Percentiles rank a stretch among this genome's conserved stretches.
Conservation (phyloP, 2,888 invertebrate species). For the Anticlea derivata region DNA sequence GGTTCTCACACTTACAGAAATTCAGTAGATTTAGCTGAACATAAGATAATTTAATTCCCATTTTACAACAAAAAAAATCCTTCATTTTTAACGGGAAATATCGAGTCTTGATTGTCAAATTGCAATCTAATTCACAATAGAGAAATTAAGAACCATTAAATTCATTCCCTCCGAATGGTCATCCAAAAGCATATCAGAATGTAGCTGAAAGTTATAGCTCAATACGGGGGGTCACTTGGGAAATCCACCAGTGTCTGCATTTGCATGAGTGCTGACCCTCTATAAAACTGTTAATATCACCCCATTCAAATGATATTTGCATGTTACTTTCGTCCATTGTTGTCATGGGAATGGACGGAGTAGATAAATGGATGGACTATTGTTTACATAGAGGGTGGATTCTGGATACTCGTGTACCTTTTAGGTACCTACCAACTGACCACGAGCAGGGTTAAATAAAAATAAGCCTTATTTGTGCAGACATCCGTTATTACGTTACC, state of each 20-base stretch:
- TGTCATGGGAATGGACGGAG: slow-evolving; percentile 68
- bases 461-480: background rate
- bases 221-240: slow-evolving; percentile 68
- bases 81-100: background rate
- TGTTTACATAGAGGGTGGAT: slow-evolving; percentile 29
- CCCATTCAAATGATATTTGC: slow-evolving; percentile 73
- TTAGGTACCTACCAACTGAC: slow-evolving; percentile 7
- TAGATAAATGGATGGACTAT: slow-evolving; percentile 22
- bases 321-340: slow-evolving; percentile 78
- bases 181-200: slow-evolving; percentile 33
- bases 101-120: slow-evolving; percentile 5
- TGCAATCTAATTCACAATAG: slow-evolving; percentile 17
- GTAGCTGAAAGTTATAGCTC: slow-evolving; percentile 55
- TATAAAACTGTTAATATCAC: slow-evolving; percentile 58
- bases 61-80: no score
- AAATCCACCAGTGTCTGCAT: slow-evolving; percentile 68
- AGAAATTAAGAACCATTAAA: slow-evolving; percentile 21
- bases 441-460: background rate
- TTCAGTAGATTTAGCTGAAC: no score
- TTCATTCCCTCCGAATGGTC: slow-evolving; percentile 27
- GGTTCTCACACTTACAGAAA: no score
- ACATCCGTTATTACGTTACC: no score
- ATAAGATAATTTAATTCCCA: no score
- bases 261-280: slow-evolving; percentile 73
- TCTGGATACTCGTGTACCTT: slow-evolving; percentile 1